Percentiles rank a stretch among this genome's conserved stretches.
These are phyloP conservation scores for Scolopax rusticola DNA, from an alignment of 2,797 vertebrate genomes.

Conservation along the genomic window DNA sequence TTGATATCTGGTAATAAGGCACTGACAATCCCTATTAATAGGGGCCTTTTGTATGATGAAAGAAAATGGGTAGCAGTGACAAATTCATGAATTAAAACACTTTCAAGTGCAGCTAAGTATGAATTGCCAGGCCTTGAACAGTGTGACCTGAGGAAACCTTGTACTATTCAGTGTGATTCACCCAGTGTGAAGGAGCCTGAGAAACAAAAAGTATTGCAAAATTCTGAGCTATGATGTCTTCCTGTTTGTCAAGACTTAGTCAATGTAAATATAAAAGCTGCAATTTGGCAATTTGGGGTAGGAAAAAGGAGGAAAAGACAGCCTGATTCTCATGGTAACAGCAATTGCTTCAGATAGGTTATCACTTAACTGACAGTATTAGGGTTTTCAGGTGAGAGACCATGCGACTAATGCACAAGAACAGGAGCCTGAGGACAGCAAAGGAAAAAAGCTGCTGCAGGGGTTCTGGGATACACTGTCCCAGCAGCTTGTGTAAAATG, in stretches of 20 bases:
- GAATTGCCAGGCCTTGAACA: neutral
- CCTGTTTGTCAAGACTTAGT: neutral
- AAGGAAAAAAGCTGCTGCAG: neutral
- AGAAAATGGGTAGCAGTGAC: neutral
- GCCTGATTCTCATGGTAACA: neutral
- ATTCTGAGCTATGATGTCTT: neutral
- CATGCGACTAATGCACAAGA: neutral
- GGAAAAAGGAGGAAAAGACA: neutral
- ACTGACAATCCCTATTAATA: neutral
- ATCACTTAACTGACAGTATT: neutral
- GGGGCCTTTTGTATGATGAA: neutral
- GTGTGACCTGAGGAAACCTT: neutral
- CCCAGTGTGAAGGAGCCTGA: neutral
- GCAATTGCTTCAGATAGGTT: neutral
- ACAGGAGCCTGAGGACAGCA: neutral
- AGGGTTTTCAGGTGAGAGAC: neutral
- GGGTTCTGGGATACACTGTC: neutral
- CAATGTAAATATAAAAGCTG: neutral
- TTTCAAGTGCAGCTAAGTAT: neutral
- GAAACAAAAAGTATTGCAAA: neutral
- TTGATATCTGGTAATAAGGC: neutral
- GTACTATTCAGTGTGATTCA: neutral
- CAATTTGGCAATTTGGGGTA: fast-evolving
- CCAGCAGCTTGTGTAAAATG: neutral
- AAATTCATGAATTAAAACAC: neutral